Evolutionary conservation across 2,797 vertebrate species (phyloP).

Genomic region (Discoglossus pictus): DNA sequence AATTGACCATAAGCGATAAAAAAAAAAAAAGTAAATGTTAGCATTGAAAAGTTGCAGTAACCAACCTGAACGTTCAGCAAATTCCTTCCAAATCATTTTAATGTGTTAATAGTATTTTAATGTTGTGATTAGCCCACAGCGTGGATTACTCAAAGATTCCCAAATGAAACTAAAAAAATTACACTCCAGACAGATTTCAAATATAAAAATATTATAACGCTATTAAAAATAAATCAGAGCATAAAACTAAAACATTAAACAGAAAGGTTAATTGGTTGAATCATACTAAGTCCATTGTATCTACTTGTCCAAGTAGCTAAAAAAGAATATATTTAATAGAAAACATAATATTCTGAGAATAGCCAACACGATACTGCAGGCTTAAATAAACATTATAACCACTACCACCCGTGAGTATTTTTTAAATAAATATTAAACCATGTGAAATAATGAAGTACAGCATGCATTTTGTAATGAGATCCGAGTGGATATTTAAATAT

Average conservation of each 20-base stretch:
- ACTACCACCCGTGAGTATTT: conserved; percentile 35
- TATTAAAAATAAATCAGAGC: not conserved
- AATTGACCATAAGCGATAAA: no score
- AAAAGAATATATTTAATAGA: conserved; percentile 31
- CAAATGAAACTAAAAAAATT: not conserved
- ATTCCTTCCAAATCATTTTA: conserved; percentile 3
- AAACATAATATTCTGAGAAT: conserved; percentile 22
- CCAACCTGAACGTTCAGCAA: no score
- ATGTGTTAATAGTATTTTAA: not conserved
- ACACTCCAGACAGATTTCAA: not conserved
- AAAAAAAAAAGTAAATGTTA: no score
- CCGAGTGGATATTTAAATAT: conserved; percentile 6
- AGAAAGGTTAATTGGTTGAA: conserved; percentile 29
- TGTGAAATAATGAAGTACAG: conserved; percentile 27
- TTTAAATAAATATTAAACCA: conserved; percentile 39
- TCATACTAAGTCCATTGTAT: conserved; percentile 22
- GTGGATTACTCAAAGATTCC: not conserved
- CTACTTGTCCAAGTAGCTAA: conserved; percentile 18
- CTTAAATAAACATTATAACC: conserved; percentile 28
- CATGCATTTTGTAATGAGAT: conserved; percentile 24
- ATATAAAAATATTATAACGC: conserved; percentile 4
- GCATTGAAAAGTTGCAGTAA: no score
- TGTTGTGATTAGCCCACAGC: not conserved
- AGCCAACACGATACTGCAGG: conserved; percentile 20
- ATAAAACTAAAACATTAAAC: not conserved